Percentiles rank a stretch among this genome's conserved stretches.
phyloP scores from a whole-genome alignment of 2,797 vertebrate species.

The Tragopan temminckii region DNA sequence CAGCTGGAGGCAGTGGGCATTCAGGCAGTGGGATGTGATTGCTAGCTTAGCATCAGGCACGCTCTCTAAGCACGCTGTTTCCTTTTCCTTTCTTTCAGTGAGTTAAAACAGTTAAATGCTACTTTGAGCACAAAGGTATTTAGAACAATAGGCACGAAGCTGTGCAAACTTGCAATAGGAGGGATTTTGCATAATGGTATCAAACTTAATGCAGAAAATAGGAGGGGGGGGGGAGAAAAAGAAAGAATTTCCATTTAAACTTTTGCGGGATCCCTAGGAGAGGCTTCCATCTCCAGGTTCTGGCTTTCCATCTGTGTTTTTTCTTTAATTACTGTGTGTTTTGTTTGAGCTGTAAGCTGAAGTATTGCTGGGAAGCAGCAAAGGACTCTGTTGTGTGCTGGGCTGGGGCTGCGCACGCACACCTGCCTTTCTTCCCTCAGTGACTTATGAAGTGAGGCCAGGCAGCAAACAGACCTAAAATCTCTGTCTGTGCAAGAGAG shows the following conservation, averaged over 20 bases:
- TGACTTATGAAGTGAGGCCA: not conserved
- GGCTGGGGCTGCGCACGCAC: not conserved
- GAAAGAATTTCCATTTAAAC: not conserved
- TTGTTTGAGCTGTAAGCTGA: not conserved
- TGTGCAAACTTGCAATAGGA: not conserved
- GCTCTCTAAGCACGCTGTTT: constrained; percentile 18
- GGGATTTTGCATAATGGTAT: not conserved
- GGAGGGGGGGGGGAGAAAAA: not conserved
- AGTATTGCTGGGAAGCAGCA: not conserved
- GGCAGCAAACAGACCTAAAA: not conserved
- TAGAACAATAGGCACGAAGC: not conserved
- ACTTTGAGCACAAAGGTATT: not conserved
- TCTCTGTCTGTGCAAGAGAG: not conserved
- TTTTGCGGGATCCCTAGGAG: not conserved
- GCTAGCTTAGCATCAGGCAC: constrained; percentile 15
- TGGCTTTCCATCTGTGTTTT: not conserved
- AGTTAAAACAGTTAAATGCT: constrained; percentile 12
- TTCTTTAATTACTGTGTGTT: not conserved
- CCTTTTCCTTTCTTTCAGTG: constrained; percentile 13
- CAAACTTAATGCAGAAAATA: not conserved
- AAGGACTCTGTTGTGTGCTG: rapidly evolving
- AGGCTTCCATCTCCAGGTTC: not conserved
- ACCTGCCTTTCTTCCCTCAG: not conserved
- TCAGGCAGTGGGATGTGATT: constrained; percentile 65
- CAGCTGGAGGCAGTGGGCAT: constrained; percentile 55